These are phyloP conservation scores for Propithecus deckenii DNA, from an alignment of 2,797 vertebrate species.

Conservation along the genomic window DNA sequence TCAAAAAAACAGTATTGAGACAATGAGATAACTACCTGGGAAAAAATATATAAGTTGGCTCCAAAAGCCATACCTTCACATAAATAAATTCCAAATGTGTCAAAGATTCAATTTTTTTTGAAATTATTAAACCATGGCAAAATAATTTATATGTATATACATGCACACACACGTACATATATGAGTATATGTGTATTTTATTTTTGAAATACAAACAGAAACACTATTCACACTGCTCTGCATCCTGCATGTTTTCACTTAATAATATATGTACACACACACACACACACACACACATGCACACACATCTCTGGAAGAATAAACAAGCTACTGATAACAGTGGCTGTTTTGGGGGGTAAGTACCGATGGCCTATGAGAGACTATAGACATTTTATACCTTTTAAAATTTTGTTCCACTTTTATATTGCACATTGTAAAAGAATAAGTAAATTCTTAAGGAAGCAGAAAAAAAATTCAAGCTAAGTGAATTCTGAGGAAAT, in stretches of 20 bases:
- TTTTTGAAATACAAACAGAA: not conserved
- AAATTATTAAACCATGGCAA: not conserved
- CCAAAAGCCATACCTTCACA: not conserved
- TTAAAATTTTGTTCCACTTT: not conserved
- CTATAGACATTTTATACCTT: not conserved
- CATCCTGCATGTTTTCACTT: not conserved
- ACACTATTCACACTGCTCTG: not conserved
- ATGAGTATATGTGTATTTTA: not conserved
- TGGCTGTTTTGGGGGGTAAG: not conserved
- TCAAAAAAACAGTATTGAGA: not conserved
- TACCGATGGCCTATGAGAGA: not conserved
- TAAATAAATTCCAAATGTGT: not conserved
- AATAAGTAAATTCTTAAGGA: slow-evolving; percentile 1
- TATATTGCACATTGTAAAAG: not conserved
- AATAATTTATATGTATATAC: not conserved
- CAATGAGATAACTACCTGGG: not conserved
- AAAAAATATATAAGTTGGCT: not conserved
- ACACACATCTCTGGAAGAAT: not conserved
- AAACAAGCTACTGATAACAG: not conserved
- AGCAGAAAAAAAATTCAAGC: not conserved
- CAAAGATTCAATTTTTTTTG: not conserved
- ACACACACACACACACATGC: not conserved
- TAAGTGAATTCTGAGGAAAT: not conserved
- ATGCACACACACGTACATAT: not conserved
- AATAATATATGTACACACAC: not conserved